Evolutionary conservation across 1,140 invertebrate species (phyloP), one percentile per base, ranked within the genome.

Genomic region (Grapholita molesta): DNA sequence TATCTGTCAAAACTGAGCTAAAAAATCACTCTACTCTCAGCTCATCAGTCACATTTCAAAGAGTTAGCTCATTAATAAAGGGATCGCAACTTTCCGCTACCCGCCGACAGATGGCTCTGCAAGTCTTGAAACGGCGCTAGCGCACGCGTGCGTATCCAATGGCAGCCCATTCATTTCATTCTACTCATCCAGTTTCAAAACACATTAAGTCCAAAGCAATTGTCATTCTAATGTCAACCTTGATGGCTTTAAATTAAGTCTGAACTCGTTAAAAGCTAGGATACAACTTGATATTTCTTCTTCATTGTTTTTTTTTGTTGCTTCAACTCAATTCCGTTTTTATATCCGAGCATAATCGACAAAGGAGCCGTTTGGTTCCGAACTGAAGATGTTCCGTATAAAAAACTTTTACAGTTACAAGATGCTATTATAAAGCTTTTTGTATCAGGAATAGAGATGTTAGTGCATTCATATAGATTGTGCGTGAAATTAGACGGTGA

Each of bases 31-130:
- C 11, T 2, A 32, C 30, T 7, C 1, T 32, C n/a, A n/a, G 7
- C 30, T 32, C 30, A 32, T 8, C 7, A 32, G 3, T 32, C 1
- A 11, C 18, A 23, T 61, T 68, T 71, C 67, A 68, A 24, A 55
- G 52, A 12, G 24, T 25, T 11, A 55, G 11, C n/a, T n/a, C 52
- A 24, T 55, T 11, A 25, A 5, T 55, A 23, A n/a, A 25, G 24
- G 18, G n/a, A 7, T 61, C 55, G 1, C 12, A 30, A 38, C 18
- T 28, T 77, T 66, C 66, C 68, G 53, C 66, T 53, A 64, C 61
- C 35, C 72, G 48, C 18, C 67, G 72, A 78, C n/a, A 84, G 84
- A 82, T 84, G 84, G 81, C 84, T 81, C 66, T 79, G 77, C 24
- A 24, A 30, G 74, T 73, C 64, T 11, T 69, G 68, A 61, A 23